Conservation (phyloP, 2,113 vertebrate species). For the Rhynchomys soricoides region DNA sequence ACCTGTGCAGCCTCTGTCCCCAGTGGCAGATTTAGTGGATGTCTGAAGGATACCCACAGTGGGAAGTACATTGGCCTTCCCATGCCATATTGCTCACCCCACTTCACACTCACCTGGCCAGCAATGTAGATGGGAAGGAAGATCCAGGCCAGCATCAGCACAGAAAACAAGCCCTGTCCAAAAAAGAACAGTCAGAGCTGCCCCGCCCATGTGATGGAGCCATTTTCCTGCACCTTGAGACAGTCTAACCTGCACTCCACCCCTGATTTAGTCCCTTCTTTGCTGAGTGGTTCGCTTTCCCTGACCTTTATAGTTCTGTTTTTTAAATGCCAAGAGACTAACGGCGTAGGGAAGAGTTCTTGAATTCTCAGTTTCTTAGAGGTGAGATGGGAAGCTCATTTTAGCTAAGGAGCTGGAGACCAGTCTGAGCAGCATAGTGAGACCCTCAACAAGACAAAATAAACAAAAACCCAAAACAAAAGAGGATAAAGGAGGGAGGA, state of each 20-base stretch:
- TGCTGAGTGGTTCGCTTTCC: background rate
- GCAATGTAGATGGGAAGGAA: slow-evolving; percentile 97
- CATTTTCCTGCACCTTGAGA: background rate
- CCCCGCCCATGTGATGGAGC: fast-evolving
- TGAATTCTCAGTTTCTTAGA: background rate
- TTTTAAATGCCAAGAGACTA: background rate
- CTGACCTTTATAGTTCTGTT: background rate
- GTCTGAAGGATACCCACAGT: too few relatives aligned
- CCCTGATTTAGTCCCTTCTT: background rate
- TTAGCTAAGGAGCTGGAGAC: background rate
- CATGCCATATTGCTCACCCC: fast-evolving
- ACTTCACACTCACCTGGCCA: slow-evolving; percentile 89
- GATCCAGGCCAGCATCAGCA: slow-evolving; percentile 95
- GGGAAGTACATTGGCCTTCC: background rate
- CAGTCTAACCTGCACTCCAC: background rate
- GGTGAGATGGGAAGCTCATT: background rate
- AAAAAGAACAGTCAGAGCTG: background rate
- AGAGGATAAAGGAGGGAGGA: too few relatives aligned
- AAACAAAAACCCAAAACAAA: background rate
- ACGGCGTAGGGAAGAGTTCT: fast-evolving
- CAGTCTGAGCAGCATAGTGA: background rate
- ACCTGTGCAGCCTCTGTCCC: fast-evolving
- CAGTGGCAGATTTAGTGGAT: background rate
- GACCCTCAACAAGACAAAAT: background rate
- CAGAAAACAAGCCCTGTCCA: slow-evolving; percentile 92